These are phyloP conservation scores for Trialeurodes vaporariorum DNA, from an alignment of 1,140 invertebrate species.

Conservation along the genomic window DNA sequence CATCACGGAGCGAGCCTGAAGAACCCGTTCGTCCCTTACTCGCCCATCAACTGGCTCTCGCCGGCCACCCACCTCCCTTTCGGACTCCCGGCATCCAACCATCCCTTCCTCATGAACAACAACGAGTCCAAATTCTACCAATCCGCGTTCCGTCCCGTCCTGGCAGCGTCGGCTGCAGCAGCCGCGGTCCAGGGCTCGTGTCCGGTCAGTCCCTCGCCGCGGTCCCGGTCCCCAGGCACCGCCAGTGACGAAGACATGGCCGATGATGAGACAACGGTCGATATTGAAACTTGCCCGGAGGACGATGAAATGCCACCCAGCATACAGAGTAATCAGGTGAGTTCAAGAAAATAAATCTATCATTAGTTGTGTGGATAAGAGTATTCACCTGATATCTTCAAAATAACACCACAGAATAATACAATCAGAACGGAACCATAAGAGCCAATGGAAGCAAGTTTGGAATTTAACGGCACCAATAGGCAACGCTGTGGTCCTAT, in stretches of 20 bases:
- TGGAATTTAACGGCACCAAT: no score
- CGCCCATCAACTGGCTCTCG: constrained; percentile 12
- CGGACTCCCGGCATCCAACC: constrained; percentile 5
- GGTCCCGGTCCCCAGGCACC: constrained; percentile 6
- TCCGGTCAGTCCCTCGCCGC: constrained; percentile 14
- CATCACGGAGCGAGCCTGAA: constrained; percentile 13
- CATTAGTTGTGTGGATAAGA: no score
- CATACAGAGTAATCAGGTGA: neutral
- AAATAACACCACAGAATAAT: no score
- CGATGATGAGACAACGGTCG: constrained; percentile 26
- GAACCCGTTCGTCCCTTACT: neutral
- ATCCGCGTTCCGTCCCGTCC: constrained; percentile 27
- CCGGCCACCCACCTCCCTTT: constrained; percentile 25
- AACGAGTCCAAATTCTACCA: constrained; percentile 18
- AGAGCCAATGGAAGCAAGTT: no score
- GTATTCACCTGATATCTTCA: no score
- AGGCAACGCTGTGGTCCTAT: no score
- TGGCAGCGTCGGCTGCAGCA: constrained; percentile 17
- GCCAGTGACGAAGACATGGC: constrained; percentile 6
- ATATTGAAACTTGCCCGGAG: constrained; percentile 28
- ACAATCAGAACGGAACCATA: no score
- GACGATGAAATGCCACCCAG: constrained; percentile 15
- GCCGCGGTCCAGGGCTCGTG: constrained; percentile 5
- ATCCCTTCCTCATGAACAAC: constrained; percentile 20
- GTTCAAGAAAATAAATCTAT: no score